These are phyloP conservation scores for Pristionchus maxplancki DNA, from an alignment of 2,888 invertebrate species.

Conservation along the genomic window DNA sequence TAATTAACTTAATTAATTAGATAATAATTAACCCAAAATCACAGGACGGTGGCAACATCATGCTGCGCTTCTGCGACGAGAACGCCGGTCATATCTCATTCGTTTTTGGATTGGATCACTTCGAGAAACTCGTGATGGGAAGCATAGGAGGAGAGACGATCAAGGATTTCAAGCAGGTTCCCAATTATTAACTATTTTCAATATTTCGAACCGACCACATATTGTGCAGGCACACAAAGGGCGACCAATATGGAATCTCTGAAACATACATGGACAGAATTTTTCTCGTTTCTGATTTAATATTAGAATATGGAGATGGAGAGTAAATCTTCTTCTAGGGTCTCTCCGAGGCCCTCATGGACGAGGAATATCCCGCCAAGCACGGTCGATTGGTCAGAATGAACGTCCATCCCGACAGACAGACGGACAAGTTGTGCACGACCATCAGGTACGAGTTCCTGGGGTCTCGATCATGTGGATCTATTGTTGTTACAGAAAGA, in stretches of 20 bases:
- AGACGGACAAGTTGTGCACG: not conserved
- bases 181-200: no score
- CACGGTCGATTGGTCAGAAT: slow-evolving; percentile 54
- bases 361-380: slow-evolving; percentile 64
- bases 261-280: no score
- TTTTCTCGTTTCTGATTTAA: no score
- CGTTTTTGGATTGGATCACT: slow-evolving; percentile 57
- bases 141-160: slow-evolving; percentile 66
- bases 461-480: no score
- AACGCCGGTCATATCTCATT: slow-evolving; percentile 65
- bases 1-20: not conserved
- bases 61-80: slow-evolving; percentile 67
- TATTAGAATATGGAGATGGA: no score
- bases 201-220: no score
- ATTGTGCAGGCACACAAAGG: no score
- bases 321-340: no score
- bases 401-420: slow-evolving; percentile 31
- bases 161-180: slow-evolving; percentile 71
- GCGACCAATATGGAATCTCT: no score
- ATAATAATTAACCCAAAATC: not conserved
- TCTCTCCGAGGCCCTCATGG: slow-evolving; percentile 58
- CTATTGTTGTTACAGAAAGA: not conserved
- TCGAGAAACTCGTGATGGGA: slow-evolving; percentile 58
- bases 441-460: slow-evolving; percentile 1
- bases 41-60: slow-evolving; percentile 53